These are phyloP conservation scores for Parazoanthus darwini DNA, from an alignment of 92 coral and sea anemone genomes.

Conservation along the genomic window DNA sequence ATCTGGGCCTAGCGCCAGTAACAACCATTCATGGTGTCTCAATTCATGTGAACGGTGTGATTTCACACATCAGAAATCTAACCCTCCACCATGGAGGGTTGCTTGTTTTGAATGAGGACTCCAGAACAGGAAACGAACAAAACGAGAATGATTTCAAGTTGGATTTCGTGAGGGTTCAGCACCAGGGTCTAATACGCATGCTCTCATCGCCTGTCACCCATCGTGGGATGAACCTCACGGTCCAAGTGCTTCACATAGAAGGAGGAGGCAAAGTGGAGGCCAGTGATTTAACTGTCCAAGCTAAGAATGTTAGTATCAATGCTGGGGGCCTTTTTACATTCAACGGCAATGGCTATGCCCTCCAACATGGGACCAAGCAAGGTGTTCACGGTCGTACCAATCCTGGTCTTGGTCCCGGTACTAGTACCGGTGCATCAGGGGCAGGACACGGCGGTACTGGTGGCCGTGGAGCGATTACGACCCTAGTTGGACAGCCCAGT, in stretches of 20 bases:
- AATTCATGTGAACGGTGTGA: conserved; percentile 57
- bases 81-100: conserved; percentile 67
- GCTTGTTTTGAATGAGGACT: conserved; percentile 58
- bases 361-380: conserved; percentile 48
- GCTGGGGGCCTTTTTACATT: conserved; percentile 61
- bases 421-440: conserved; percentile 66
- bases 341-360: conserved; percentile 59
- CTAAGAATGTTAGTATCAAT: conserved; percentile 60
- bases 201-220: conserved; percentile 62
- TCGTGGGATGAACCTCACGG: conserved; percentile 68
- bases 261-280: conserved; percentile 73
- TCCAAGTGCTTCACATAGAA: conserved; percentile 60
- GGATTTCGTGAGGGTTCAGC: conserved; percentile 60
- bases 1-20: conserved; percentile 66
- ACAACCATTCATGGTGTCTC: conserved; percentile 70
- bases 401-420: conserved; percentile 62
- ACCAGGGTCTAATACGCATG: conserved; percentile 63
- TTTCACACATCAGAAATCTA: conserved; percentile 61
- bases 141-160: conserved; percentile 62
- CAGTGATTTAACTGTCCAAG: conserved; percentile 56
- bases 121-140: conserved; percentile 73
- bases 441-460: conserved; percentile 81
- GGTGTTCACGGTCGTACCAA: conserved; percentile 61
- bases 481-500: conserved; percentile 61
- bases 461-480: conserved; percentile 56